These are phyloP conservation scores for Campaea margaritaria DNA, from an alignment of 2,888 invertebrate genomes.

Conservation along the genomic window DNA sequence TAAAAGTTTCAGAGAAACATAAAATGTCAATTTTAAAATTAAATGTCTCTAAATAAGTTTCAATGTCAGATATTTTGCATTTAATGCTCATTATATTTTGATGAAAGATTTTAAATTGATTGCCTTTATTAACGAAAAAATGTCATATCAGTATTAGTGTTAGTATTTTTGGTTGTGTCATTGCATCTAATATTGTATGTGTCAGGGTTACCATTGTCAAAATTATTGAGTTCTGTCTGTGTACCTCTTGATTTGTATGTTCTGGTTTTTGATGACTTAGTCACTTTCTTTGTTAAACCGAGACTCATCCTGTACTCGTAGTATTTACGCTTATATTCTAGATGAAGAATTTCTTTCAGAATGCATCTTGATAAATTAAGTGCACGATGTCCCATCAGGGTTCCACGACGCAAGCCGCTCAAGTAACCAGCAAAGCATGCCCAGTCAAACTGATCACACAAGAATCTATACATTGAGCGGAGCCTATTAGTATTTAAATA, in stretches of 20 bases:
- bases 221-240: neutral
- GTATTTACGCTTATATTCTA: neutral
- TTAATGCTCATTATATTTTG: neutral
- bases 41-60: neutral
- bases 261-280: neutral
- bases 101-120: neutral
- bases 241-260: neutral
- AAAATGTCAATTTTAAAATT: neutral
- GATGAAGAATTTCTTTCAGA: neutral
- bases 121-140: neutral
- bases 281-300: neutral
- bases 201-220: neutral
- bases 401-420: neutral
- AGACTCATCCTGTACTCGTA: neutral
- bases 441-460: constrained; percentile 1
- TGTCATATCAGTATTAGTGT: neutral
- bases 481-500: neutral
- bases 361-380: neutral
- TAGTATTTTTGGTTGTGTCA: neutral
- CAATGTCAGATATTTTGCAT: neutral
- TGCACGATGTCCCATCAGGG: neutral
- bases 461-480: neutral
- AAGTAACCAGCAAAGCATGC: neutral
- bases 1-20: neutral
- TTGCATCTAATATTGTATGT: neutral